Evolutionary conservation across 2,888 invertebrate species (phyloP).

Genomic region (Melanchra persicariae): DNA sequence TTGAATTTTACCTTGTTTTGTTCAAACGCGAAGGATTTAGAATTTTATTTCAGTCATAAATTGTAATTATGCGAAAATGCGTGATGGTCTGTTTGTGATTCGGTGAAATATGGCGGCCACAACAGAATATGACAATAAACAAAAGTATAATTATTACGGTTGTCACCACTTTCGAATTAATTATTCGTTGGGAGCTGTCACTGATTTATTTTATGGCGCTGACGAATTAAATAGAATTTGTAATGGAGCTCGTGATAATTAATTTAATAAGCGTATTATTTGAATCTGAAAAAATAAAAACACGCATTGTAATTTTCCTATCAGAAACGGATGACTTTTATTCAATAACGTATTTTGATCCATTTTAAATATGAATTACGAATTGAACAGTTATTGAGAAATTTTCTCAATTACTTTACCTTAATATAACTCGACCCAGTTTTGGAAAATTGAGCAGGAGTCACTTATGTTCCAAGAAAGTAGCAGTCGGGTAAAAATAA

Average conservation of each 20-base stretch:
- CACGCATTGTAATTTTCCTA: neutral
- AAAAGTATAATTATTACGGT: slow-evolving; percentile 33
- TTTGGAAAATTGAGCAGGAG: neutral
- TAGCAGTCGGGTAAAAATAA: no score
- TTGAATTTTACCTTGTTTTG: slow-evolving; percentile 73
- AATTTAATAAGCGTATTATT: neutral
- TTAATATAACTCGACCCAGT: no score
- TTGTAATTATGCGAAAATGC: slow-evolving; percentile 36
- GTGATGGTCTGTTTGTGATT: slow-evolving; percentile 40
- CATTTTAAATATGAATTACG: no score
- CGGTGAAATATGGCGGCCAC: slow-evolving; percentile 30
- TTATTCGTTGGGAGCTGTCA: slow-evolving; percentile 31
- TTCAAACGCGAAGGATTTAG: slow-evolving; percentile 55
- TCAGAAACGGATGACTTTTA: neutral
- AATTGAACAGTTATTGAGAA: no score
- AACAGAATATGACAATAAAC: slow-evolving; percentile 39
- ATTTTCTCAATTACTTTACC: neutral
- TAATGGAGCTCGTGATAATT: slow-evolving; percentile 1
- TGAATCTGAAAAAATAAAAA: neutral
- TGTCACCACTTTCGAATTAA: slow-evolving; percentile 32
- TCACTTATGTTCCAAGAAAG: no score
- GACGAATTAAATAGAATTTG: slow-evolving; percentile 22
- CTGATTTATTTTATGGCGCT: slow-evolving; percentile 16
- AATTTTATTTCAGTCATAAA: slow-evolving; percentile 57
- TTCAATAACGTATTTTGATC: neutral